Percentiles rank a stretch among this genome's conserved stretches.
These are phyloP conservation scores for Polymixis lichenea DNA, from an alignment of 2,888 invertebrate genomes.

Conservation along the genomic window DNA sequence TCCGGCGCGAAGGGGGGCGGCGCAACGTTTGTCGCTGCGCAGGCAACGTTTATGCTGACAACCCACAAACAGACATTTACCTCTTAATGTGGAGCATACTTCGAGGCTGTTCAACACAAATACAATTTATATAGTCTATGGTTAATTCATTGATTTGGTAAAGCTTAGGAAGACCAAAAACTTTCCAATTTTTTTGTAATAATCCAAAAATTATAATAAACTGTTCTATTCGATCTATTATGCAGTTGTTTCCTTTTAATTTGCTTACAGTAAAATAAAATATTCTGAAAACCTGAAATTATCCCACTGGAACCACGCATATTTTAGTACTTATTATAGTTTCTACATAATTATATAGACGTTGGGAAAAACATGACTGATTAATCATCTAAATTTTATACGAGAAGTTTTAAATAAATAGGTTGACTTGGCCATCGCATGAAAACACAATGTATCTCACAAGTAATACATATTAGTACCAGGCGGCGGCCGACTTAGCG, in stretches of 20 bases:
- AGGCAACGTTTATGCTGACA: constrained; percentile 61
- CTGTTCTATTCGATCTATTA: constrained; percentile 15
- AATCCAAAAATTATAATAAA: constrained; percentile 26
- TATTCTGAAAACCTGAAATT: not conserved
- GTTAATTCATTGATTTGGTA: constrained; percentile 55
- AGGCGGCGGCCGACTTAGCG: no score
- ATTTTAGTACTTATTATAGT: not conserved
- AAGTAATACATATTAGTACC: no score
- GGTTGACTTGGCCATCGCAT: no score
- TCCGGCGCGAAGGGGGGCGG: constrained; percentile 46
- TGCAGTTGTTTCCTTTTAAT: not conserved
- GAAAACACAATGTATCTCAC: no score
- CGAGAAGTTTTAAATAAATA: no score
- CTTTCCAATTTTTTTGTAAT: constrained; percentile 20
- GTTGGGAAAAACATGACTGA: not conserved
- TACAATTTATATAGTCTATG: constrained; percentile 49
- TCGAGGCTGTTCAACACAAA: constrained; percentile 59
- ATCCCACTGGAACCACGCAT: not conserved
- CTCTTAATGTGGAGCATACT: constrained; percentile 64
- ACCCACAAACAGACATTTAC: constrained; percentile 66
- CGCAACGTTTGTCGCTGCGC: constrained; percentile 44
- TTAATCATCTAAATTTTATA: not conserved
- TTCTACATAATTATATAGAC: not conserved
- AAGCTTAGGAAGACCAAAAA: constrained; percentile 33
- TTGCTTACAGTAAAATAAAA: constrained; percentile 7